These are phyloP conservation scores for Gallinago media DNA, from an alignment of 2,113 vertebrate species.

Conservation along the genomic window DNA sequence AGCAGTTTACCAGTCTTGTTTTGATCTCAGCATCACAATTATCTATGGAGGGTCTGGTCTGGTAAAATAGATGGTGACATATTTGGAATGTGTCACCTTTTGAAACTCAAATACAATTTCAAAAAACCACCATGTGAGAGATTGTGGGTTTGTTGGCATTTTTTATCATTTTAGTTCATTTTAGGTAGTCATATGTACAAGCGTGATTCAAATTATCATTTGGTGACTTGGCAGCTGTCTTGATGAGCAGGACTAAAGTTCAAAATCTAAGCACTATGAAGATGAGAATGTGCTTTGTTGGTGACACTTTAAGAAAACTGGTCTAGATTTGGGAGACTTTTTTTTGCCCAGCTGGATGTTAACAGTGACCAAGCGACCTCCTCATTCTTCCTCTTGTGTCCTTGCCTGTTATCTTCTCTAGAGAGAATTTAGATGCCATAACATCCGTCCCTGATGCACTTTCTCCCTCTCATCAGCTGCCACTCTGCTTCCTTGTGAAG, in stretches of 20 bases:
- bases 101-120: not conserved
- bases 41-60: not conserved
- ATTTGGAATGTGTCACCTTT: not conserved
- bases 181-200: not conserved
- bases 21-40: not conserved
- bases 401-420: not conserved
- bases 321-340: not conserved
- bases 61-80: not conserved
- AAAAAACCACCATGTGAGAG: not conserved
- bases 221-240: not conserved
- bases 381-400: not conserved
- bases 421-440: not conserved
- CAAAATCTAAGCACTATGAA: not conserved
- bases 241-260: not conserved
- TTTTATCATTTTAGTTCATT: not conserved
- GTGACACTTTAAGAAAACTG: not conserved
- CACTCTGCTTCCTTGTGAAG: not conserved
- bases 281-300: not conserved
- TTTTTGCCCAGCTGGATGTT: not conserved
- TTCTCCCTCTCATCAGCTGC: not conserved
- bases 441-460: not conserved
- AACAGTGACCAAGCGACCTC: not conserved
- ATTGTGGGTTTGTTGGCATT: rapidly evolving
- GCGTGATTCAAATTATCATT: not conserved
- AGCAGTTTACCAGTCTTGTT: not conserved